Evolutionary conservation across 2,888 invertebrate species (phyloP).

Genomic region (Brachypterus glaber): DNA sequence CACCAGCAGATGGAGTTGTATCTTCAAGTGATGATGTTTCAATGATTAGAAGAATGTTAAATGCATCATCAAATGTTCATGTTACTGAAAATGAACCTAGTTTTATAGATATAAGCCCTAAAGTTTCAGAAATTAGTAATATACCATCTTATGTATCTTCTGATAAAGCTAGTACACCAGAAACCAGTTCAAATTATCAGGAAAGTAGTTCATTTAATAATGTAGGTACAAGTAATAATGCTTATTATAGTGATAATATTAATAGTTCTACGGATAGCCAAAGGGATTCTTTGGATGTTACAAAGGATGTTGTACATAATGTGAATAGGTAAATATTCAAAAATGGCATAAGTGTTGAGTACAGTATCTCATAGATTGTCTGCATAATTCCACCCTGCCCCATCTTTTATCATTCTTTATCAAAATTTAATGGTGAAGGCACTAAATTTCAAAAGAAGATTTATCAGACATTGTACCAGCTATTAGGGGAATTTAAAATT

Average conservation of each 20-base stretch:
- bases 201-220: slow-evolving; percentile 13
- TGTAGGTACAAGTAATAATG: slow-evolving; percentile 30
- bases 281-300: slow-evolving; percentile 39
- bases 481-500: no score
- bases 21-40: slow-evolving; percentile 32
- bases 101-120: slow-evolving; percentile 15
- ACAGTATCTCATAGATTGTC: no score
- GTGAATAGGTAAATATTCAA: slow-evolving; percentile 53
- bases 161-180: slow-evolving; percentile 10
- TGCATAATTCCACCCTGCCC: no score
- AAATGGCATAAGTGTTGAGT: no score
- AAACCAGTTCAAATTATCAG: slow-evolving; percentile 13
- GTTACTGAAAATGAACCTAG: slow-evolving; percentile 22
- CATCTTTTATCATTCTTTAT: no score
- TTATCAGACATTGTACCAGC: no score
- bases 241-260: slow-evolving; percentile 28
- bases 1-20: slow-evolving; percentile 28
- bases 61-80: slow-evolving; percentile 22
- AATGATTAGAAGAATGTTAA: slow-evolving; percentile 36
- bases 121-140: no score
- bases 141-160: no score
- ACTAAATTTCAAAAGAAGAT: no score
- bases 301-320: slow-evolving; percentile 56
- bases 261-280: slow-evolving; percentile 6
- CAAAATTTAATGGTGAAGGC: no score